Conservation (phyloP, 2,113 vertebrate species). For the Phaethornis superciliosus region DNA sequence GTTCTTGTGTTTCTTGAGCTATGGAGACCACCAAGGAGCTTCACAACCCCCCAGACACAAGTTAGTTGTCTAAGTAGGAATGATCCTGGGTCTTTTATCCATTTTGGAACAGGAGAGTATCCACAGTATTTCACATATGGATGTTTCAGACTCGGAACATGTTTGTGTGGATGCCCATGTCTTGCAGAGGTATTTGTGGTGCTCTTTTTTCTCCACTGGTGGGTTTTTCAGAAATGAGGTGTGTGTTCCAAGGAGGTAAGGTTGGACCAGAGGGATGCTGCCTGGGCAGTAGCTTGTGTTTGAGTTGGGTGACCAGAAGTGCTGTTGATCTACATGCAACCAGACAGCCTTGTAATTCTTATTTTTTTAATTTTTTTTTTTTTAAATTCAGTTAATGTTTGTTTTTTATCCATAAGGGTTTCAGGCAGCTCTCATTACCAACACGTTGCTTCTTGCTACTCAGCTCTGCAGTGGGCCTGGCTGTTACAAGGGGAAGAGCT, state of each 20-base stretch:
- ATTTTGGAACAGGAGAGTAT: neutral
- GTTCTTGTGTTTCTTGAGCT: neutral
- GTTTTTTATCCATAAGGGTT: neutral
- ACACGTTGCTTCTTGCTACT: neutral
- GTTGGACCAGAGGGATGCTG: neutral
- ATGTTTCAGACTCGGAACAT: accelerated
- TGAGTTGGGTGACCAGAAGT: accelerated
- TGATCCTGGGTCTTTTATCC: neutral
- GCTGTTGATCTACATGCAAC: accelerated
- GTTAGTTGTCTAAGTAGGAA: neutral
- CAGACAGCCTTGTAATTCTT: neutral
- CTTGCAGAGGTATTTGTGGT: neutral
- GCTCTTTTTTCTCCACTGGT: neutral
- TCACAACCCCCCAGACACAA: neutral
- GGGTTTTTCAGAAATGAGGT: neutral
- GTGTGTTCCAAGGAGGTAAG: neutral
- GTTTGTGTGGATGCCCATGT: neutral
- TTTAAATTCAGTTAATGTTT: neutral
- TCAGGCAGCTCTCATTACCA: conserved; percentile 9
- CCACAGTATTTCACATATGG: accelerated
- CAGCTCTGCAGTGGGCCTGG: neutral
- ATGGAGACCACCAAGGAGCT: neutral
- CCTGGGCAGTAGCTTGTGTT: neutral
- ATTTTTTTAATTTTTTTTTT: neutral
- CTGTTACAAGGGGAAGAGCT: neutral